Percentiles rank a stretch among this genome's conserved stretches.
These are phyloP conservation scores for Erebia ligea DNA, from an alignment of 2,888 invertebrate genomes.

Conservation along the genomic window DNA sequence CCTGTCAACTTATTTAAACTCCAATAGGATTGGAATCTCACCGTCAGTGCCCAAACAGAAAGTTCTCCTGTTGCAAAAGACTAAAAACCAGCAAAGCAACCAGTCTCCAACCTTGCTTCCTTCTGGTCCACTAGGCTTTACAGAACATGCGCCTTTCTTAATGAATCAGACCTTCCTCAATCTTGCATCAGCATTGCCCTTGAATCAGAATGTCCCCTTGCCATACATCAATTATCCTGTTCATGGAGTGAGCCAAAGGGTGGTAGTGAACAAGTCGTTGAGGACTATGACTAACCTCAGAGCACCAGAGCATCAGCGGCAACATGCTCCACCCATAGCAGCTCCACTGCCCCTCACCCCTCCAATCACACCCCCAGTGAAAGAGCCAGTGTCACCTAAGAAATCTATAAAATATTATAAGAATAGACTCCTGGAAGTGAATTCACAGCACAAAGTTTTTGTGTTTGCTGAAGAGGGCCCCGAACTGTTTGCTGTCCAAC, in stretches of 20 bases:
- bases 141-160: slow-evolving; percentile 72
- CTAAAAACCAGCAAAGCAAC: slow-evolving; percentile 55
- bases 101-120: slow-evolving; percentile 60
- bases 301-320: slow-evolving; percentile 66
- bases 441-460: slow-evolving; percentile 85
- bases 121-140: slow-evolving; percentile 57
- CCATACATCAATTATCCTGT: slow-evolving; percentile 64
- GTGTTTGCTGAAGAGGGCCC: slow-evolving; percentile 92
- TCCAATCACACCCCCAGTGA: slow-evolving; percentile 40
- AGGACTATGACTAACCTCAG: slow-evolving; percentile 65
- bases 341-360: slow-evolving; percentile 43
- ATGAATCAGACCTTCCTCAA: slow-evolving; percentile 75
- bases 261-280: slow-evolving; percentile 62
- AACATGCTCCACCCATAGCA: slow-evolving; percentile 47
- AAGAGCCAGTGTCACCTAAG: slow-evolving; percentile 62
- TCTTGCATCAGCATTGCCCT: slow-evolving; percentile 71
- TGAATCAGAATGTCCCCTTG: slow-evolving; percentile 64
- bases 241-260: slow-evolving; percentile 63
- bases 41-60: slow-evolving; percentile 77
- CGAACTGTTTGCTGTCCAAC: slow-evolving; percentile 89
- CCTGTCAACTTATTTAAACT: slow-evolving; percentile 71
- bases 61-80: slow-evolving; percentile 56
- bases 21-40: slow-evolving; percentile 72
- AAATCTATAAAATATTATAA: slow-evolving; percentile 82
- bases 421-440: slow-evolving; percentile 70